Conservation (phyloP, 2,797 vertebrate genomes). For the Protosalanx chinensis region DNA sequence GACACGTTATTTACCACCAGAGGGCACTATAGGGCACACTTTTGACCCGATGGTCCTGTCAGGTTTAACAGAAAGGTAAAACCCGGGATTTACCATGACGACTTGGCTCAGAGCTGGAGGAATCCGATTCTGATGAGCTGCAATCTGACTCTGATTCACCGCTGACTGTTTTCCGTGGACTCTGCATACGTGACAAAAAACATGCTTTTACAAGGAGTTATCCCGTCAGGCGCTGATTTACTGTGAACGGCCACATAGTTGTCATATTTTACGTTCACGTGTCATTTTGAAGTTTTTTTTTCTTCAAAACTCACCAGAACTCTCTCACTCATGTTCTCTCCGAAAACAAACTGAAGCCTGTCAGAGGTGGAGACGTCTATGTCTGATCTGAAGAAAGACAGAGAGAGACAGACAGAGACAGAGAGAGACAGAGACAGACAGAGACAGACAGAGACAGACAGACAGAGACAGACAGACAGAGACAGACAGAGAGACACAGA, state of each 20-base stretch:
- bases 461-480: no score
- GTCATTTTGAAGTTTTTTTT: background rate
- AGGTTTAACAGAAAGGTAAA: background rate
- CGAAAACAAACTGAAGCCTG: conserved; percentile 75
- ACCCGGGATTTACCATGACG: conserved; percentile 32
- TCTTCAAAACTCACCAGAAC: conserved; percentile 68
- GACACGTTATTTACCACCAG: background rate
- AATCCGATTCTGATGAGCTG: conserved; percentile 39
- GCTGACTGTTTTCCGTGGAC: conserved; percentile 33
- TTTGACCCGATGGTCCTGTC: background rate
- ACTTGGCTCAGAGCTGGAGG: conserved; percentile 27
- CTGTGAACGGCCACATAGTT: background rate
- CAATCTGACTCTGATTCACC: conserved; percentile 38
- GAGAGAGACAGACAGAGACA: background rate
- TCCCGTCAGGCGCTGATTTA: no score
- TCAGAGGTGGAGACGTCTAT: conserved; percentile 43
- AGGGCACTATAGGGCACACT: conserved; percentile 10
- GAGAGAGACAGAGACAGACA: no score
- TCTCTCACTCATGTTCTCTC: conserved; percentile 83
- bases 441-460: no score
- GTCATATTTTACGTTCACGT: background rate
- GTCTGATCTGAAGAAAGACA: conserved; percentile 22
- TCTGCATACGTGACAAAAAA: conserved; percentile 16
- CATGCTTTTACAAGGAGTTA: background rate
- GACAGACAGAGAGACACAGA: no score